Base-by-base conservation (phyloP, 2,888 invertebrate genomes). In the Andrena haemorrhoa region DNA sequence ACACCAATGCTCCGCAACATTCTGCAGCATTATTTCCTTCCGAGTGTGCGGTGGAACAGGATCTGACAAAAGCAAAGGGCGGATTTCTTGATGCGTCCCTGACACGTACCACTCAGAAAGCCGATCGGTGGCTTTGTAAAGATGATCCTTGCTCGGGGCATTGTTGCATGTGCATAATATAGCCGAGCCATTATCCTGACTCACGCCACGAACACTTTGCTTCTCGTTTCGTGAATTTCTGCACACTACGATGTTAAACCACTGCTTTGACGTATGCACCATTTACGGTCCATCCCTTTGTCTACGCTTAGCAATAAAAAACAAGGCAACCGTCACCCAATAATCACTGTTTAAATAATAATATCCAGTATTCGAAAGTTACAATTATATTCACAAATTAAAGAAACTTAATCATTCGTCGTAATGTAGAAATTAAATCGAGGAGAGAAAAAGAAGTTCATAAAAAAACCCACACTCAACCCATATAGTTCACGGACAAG, bases 121-220 rank as follows among this genome's bases (percentile, higher is more conserved):
- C 73, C 77, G 78, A 82, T 78, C 85, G 74, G 84, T 83, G 83
- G 84, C 79, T 83, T 76, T 80, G 76, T 35, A 68, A 70, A 73
- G 81, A 76, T 56, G 79, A 84, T 75, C 73, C 79, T 66, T 70
- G 81, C 73, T 76, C 78, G 58, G 8, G 73, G 78, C 81, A 81
- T 85, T 85, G 84, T 85, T 85, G 78, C 82, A 53, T 70, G 73
- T 68, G 79, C 75, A 78, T 73, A 79, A 83, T 79, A 79, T 66
- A 41, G 70, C 31, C 47, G 26, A 33, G 41, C 74, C 72, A 75
- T 84, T 73, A 74, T 61, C 61, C 61, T 35, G 10, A 29, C 82
- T 78, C 69, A 49, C 77, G 79, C 63, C 73, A 35, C 56, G 31
- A 74, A 68, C 8, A 33, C 23, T 31, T 71, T 29, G 26, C 49